phyloP scores from a whole-genome alignment of 2,888 invertebrate genomes.

The Neoaliturus tenellus region DNA sequence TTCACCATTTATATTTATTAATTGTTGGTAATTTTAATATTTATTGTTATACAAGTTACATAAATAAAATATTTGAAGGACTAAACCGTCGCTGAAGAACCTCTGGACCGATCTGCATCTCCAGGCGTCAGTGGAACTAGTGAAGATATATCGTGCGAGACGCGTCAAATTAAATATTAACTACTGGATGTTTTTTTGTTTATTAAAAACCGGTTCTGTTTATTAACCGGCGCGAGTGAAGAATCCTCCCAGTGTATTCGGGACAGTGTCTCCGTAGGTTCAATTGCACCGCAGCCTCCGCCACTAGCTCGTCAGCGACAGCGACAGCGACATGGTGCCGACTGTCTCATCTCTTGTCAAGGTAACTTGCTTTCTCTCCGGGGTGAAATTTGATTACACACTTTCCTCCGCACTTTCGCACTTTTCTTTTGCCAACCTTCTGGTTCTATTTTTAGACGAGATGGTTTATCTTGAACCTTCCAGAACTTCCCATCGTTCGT shows the following conservation, averaged over 20 bases:
- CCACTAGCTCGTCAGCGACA: background rate
- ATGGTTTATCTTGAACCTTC: background rate
- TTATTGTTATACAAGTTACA: background rate
- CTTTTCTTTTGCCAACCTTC: background rate
- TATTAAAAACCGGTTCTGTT: background rate
- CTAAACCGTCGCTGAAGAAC: too few relatives aligned
- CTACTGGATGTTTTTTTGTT: background rate
- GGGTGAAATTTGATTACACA: slow-evolving; percentile 11
- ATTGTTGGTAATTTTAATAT: background rate
- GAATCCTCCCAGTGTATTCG: background rate
- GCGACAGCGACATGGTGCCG: background rate
- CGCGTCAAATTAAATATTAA: background rate
- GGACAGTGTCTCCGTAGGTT: background rate
- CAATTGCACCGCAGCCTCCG: background rate
- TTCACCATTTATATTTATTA: background rate
- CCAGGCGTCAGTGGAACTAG: background rate
- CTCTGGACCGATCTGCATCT: too few relatives aligned
- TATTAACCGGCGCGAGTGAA: background rate
- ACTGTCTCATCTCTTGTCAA: background rate
- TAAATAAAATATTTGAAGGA: too few relatives aligned
- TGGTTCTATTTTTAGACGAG: background rate
- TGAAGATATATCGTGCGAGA: background rate
- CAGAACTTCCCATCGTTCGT: too few relatives aligned
- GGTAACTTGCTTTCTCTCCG: background rate
- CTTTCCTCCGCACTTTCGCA: slow-evolving; percentile 3